A percentile compares a stretch with the other conserved stretches of the same genome.
Conservation (phyloP, 2,113 vertebrate species). For the Xiphophorus maculatus region DNA sequence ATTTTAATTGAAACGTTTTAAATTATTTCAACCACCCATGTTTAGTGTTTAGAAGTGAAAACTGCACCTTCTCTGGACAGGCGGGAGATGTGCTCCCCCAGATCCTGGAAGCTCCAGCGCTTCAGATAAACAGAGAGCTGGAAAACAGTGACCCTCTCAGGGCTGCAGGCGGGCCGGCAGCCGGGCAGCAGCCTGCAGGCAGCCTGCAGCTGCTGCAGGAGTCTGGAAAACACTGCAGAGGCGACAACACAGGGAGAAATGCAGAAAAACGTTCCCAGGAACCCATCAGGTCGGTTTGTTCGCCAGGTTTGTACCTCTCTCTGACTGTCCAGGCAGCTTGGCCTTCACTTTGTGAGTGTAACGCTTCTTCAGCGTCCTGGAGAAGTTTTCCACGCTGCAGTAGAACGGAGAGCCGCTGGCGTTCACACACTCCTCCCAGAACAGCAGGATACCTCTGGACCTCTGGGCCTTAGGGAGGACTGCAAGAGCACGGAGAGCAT, state of each 20-base stretch:
- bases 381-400: conserved; percentile 78
- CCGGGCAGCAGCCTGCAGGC: conserved; percentile 74
- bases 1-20: too few relatives aligned
- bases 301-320: conserved; percentile 81
- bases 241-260: not conserved
- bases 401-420: conserved; percentile 75
- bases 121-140: conserved; percentile 88
- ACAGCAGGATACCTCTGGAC: conserved; percentile 79
- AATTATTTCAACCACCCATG: too few relatives aligned
- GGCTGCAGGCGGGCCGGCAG: not conserved
- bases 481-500: conserved; percentile 45
- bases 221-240: conserved; percentile 80
- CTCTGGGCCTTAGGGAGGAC: conserved; percentile 85
- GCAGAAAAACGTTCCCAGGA: not conserved
- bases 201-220: conserved; percentile 86
- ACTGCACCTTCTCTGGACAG: conserved; percentile 91
- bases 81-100: conserved; percentile 87
- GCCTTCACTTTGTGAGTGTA: conserved; percentile 86
- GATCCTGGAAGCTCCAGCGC: conserved; percentile 79
- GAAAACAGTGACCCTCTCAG: conserved; percentile 85
- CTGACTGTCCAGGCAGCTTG: conserved; percentile 87
- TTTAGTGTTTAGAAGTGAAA: not conserved
- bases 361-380: conserved; percentile 80
- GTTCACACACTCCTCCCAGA: conserved; percentile 86
- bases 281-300: too few relatives aligned